phyloP scores from a whole-genome alignment of 23 tunicate species.

The Clavelina lepadiformis region DNA sequence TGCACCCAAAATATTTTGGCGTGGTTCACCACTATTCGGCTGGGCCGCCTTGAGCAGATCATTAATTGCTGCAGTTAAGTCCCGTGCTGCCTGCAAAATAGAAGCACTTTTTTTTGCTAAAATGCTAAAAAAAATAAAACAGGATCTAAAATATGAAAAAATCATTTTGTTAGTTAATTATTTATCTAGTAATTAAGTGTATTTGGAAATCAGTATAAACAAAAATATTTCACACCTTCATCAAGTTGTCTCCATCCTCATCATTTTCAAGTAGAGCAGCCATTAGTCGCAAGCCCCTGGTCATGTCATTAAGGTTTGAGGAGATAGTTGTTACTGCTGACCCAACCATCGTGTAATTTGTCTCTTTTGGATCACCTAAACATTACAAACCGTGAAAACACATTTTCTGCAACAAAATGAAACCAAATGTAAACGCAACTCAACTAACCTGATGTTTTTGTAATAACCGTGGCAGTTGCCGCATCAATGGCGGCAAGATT shows the following conservation, averaged over 20 bases:
- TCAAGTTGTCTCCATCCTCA: conserved; percentile 53
- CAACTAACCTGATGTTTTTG: conserved; percentile 86
- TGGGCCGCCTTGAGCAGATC: conserved; percentile 81
- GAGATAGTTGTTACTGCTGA: conserved; percentile 91
- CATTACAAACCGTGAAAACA: neutral
- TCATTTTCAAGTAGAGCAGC: conserved; percentile 84
- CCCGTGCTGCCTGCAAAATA: conserved; percentile 88
- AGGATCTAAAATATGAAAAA: no score
- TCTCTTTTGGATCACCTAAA: conserved; percentile 58
- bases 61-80: conserved; percentile 84
- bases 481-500: conserved; percentile 97
- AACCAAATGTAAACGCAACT: neutral
- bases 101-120: no score
- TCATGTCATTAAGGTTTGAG: conserved; percentile 83
- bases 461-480: conserved; percentile 91
- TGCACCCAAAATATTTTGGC: conserved; percentile 85
- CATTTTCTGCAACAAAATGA: neutral
- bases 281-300: conserved; percentile 73
- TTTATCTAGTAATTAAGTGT: neutral
- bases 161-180: no score
- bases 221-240: conserved; percentile 90
- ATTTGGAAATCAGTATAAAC: neutral
- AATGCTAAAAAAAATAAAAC: no score
- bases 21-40: conserved; percentile 65
- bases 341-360: conserved; percentile 94